Percentiles rank a stretch among this genome's conserved stretches.
phyloP scores from a whole-genome alignment of 2,888 invertebrate species.

The Agrochola macilenta region DNA sequence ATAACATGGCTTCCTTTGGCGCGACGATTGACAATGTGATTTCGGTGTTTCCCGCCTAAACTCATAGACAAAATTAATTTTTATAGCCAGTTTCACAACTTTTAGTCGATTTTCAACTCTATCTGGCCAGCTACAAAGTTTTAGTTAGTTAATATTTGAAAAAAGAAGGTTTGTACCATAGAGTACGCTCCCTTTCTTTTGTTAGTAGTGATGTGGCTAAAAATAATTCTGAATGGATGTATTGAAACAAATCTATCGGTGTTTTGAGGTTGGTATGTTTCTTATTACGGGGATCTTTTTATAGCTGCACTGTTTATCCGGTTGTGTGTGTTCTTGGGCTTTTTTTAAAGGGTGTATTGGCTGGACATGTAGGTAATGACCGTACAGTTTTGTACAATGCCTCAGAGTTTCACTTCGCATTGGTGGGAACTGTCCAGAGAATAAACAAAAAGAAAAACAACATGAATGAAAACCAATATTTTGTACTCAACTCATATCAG shows the following conservation, averaged over 20 bases:
- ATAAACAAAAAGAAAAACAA: too few relatives aligned
- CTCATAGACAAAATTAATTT: conserved; percentile 65
- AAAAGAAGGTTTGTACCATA: conserved; percentile 31
- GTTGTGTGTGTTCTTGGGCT: conserved; percentile 39
- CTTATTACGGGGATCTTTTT: conserved; percentile 69
- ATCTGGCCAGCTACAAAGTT: conserved; percentile 41
- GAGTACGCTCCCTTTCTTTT: conserved; percentile 75
- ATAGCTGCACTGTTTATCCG: conserved; percentile 68
- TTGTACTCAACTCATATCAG: too few relatives aligned
- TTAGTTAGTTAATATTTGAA: conserved; percentile 17
- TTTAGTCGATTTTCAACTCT: conserved; percentile 62
- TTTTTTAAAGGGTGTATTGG: conserved; percentile 13
- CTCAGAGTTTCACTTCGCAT: not conserved
- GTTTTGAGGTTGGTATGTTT: conserved; percentile 71
- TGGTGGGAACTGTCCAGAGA: too few relatives aligned
- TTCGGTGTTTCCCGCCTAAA: conserved; percentile 80
- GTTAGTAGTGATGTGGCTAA: conserved; percentile 83
- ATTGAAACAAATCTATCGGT: conserved; percentile 76
- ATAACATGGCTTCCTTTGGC: conserved; percentile 84
- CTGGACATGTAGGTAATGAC: conserved; percentile 5
- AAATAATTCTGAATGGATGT: conserved; percentile 81
- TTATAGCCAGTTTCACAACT: conserved; percentile 24
- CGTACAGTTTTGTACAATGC: not conserved
- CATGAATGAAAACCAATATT: too few relatives aligned
- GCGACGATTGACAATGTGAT: conserved; percentile 83